These are phyloP conservation scores for Lepidochitona cinerea DNA, from an alignment of 2,888 invertebrate genomes.

Conservation along the genomic window DNA sequence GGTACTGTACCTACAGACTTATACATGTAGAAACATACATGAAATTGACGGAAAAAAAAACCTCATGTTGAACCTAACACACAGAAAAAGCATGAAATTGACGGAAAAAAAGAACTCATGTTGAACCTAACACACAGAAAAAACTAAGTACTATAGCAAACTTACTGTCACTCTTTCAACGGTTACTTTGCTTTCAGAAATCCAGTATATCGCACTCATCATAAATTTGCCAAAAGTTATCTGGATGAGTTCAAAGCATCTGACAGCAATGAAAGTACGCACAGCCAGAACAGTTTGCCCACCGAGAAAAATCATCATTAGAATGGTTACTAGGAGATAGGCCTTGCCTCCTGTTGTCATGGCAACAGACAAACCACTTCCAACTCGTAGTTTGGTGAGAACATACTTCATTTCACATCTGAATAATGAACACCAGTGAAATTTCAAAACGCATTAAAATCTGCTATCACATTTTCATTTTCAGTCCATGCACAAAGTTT, in stretches of 20 bases:
- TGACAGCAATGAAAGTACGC: not conserved
- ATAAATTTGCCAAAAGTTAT: not conserved
- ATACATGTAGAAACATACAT: no score
- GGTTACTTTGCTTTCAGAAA: not conserved
- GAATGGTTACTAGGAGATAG: not conserved
- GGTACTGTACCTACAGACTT: no score
- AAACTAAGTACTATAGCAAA: no score
- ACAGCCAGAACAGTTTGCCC: not conserved
- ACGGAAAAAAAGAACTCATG: no score
- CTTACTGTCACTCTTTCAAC: not conserved
- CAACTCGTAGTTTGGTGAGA: not conserved
- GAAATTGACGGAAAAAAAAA: no score
- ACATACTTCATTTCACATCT: constrained; percentile 12
- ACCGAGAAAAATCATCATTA: not conserved
- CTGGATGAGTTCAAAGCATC: not conserved
- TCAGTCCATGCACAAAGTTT: not conserved
- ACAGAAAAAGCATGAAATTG: no score
- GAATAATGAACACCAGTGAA: not conserved
- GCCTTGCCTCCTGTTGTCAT: not conserved
- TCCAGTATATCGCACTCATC: not conserved
- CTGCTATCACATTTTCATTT: not conserved
- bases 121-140: no score
- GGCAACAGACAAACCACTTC: not conserved
- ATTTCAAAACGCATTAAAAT: not conserved
- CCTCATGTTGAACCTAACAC: no score